phyloP scores from a whole-genome alignment of 2,888 invertebrate genomes.

The Minunthozetes semirufus region DNA sequence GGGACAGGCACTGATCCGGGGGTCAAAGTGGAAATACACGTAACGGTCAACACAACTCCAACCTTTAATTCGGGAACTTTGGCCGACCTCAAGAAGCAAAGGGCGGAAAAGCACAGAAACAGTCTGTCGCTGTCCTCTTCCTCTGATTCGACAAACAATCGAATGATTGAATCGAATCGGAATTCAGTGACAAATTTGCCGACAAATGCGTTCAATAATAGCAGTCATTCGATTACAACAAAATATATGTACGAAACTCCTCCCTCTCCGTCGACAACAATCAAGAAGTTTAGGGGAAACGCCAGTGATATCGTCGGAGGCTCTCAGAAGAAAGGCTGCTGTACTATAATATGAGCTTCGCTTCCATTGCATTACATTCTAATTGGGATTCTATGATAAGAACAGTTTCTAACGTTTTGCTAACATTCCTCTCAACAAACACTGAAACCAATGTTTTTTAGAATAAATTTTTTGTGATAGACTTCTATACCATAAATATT shows the following conservation, averaged over 20 bases:
- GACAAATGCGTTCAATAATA: not conserved
- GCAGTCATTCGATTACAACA: slow-evolving; percentile 32
- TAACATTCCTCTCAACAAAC: slow-evolving; percentile 1
- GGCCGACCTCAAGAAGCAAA: slow-evolving; percentile 85
- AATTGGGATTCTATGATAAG: not conserved
- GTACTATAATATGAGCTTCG: slow-evolving; percentile 41
- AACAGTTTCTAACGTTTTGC: not conserved
- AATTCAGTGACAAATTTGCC: slow-evolving; percentile 20
- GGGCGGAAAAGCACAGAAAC: slow-evolving; percentile 49
- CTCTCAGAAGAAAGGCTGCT: slow-evolving; percentile 41
- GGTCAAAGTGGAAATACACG: slow-evolving; percentile 45
- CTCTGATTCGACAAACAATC: slow-evolving; percentile 11
- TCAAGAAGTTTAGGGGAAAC: slow-evolving; percentile 42
- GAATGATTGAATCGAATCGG: slow-evolving; percentile 22
- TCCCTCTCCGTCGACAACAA: slow-evolving; percentile 40
- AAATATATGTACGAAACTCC: slow-evolving; percentile 39
- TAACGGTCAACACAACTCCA: slow-evolving; percentile 53
- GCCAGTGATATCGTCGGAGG: slow-evolving; percentile 43
- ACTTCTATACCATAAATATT: not conserved
- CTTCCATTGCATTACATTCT: slow-evolving; percentile 5
- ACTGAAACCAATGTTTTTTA: not conserved
- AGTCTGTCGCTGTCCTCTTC: slow-evolving; percentile 36
- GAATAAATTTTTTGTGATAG: slow-evolving; percentile 21
- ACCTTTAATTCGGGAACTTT: slow-evolving; percentile 70
- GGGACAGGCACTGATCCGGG: not conserved